These are phyloP conservation scores for Drusus annulatus DNA, from an alignment of 1,140 invertebrate genomes.

Conservation along the genomic window DNA sequence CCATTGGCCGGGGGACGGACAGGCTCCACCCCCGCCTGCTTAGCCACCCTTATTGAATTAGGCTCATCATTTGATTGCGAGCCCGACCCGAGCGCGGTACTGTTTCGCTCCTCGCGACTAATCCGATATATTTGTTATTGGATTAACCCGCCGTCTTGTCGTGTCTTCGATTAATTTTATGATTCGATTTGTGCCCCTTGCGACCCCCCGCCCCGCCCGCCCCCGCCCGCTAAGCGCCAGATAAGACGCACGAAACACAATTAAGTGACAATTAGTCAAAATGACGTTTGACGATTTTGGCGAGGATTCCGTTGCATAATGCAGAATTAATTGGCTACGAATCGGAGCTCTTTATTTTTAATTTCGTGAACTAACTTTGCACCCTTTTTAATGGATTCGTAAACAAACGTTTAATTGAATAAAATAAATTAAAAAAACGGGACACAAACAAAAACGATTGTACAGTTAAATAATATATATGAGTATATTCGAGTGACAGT, in stretches of 20 bases:
- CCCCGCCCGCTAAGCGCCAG: background rate
- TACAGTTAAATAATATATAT: too few species aligned
- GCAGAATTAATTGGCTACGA: background rate
- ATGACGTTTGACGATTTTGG: constrained; percentile 21
- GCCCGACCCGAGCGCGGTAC: constrained; percentile 69
- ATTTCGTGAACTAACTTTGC: too few species aligned
- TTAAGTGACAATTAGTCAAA: constrained; percentile 37
- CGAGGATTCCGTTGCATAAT: constrained; percentile 4
- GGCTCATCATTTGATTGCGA: constrained; percentile 74
- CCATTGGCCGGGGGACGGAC: constrained; percentile 67
- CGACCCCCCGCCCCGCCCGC: constrained; percentile 59
- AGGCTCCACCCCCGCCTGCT: constrained; percentile 68
- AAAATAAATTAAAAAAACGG: too few species aligned
- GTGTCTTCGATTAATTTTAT: constrained; percentile 55
- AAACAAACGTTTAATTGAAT: background rate
- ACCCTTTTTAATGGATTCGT: background rate
- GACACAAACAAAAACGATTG: too few species aligned
- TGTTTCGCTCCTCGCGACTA: constrained; percentile 63
- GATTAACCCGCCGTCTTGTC: constrained; percentile 51
- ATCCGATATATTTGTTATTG: constrained; percentile 67
- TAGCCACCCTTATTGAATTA: constrained; percentile 72
- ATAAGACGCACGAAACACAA: constrained; percentile 2
- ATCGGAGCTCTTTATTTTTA: background rate
- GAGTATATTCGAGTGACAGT: too few species aligned
- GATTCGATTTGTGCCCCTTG: constrained; percentile 50